phyloP scores from a whole-genome alignment of 2,113 vertebrate species.

The Orientallactaga bullata region DNA sequence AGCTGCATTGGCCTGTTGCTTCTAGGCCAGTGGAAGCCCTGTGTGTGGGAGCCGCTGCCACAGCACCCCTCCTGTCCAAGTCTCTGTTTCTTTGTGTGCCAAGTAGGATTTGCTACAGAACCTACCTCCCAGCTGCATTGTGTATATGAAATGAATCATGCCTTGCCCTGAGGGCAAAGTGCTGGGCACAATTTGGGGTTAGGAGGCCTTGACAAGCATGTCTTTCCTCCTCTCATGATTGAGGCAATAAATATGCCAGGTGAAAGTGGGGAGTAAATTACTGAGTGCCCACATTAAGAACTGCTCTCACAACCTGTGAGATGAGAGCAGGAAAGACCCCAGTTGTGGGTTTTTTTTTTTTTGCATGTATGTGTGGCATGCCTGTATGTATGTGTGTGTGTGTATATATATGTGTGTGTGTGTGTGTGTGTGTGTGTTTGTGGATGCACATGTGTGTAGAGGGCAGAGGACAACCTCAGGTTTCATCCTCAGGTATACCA shows the following conservation, averaged over 20 bases:
- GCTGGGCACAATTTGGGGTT: neutral
- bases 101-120: neutral
- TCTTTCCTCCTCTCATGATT: neutral
- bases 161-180: neutral
- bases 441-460: too few species aligned
- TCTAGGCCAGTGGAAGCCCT: neutral
- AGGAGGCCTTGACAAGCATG: neutral
- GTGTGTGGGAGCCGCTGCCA: neutral
- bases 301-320: too few species aligned
- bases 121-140: slow-evolving; percentile 65
- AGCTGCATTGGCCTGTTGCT: neutral
- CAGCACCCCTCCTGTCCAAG: neutral
- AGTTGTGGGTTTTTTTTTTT: too few species aligned
- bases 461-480: too few species aligned
- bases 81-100: neutral
- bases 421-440: neutral
- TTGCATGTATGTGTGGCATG: too few species aligned
- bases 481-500: too few species aligned
- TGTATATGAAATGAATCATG: neutral
- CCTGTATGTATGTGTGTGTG: too few species aligned
- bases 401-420: neutral
- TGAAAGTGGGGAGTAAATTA: neutral
- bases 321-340: too few species aligned
- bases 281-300: neutral
- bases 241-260: slow-evolving; percentile 37